These are phyloP conservation scores for Platycercus adscitus DNA, from an alignment of 2,113 vertebrate genomes.

Conservation along the genomic window DNA sequence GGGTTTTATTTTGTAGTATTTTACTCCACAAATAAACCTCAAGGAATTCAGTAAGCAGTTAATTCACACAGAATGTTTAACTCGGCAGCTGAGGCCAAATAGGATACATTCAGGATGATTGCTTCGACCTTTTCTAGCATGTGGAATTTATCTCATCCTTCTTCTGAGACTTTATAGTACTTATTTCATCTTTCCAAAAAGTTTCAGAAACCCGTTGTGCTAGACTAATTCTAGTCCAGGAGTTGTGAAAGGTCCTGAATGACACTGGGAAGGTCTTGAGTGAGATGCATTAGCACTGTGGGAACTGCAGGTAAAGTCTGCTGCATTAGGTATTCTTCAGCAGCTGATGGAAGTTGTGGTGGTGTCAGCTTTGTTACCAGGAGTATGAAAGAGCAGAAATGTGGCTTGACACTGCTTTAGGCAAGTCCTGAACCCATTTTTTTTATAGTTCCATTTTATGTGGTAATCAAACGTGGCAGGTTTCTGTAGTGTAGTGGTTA, in stretches of 20 bases:
- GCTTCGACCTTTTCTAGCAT: neutral
- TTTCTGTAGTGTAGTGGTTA: conserved; percentile 69
- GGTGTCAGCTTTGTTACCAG: neutral
- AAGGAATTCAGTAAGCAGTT: neutral
- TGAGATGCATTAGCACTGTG: neutral
- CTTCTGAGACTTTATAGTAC: neutral
- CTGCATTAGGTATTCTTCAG: neutral
- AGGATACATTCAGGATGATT: neutral
- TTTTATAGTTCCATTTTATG: conserved; percentile 63
- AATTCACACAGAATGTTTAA: neutral
- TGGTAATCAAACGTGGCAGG: conserved; percentile 61
- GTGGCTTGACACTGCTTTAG: neutral
- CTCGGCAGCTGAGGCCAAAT: neutral
- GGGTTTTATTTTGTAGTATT: neutral
- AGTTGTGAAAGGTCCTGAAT: neutral
- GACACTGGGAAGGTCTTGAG: neutral
- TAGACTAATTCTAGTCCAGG: neutral
- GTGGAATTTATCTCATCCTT: neutral
- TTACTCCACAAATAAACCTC: neutral
- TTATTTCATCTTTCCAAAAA: neutral
- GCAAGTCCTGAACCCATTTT: neutral
- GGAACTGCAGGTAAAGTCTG: neutral
- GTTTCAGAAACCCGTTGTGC: neutral
- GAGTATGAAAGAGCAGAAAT: neutral
- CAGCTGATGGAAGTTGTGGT: neutral